Evolutionary conservation across 2,888 invertebrate species (phyloP), one percentile per base, ranked within the genome.

Genomic region (Mystacides longicornis): DNA sequence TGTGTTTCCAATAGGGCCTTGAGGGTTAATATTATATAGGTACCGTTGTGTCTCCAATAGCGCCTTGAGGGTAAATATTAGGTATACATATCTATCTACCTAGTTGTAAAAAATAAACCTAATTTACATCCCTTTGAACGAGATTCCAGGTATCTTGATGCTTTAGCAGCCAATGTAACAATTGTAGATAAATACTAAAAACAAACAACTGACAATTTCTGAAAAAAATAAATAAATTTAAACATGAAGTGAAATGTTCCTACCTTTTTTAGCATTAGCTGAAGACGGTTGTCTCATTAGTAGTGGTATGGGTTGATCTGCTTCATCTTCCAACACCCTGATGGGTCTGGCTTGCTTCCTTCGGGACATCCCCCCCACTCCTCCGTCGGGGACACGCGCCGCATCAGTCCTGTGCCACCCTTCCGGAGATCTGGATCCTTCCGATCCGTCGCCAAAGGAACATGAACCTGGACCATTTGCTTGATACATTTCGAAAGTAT

Each of bases 281-380:
- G n/a, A n/a, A n/a, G n/a, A n/a, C n/a, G n/a, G n/a, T n/a, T n/a
- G n/a, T n/a, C n/a, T n/a, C n/a, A n/a, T n/a, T 37, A n/a, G 37
- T 14, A 18, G 43, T n/a, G 47, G 45, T 23, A 52, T 21, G 49
- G 53, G 56, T 61, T 61, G 65, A 51, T 59, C 64, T 55, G 55
- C 62, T 55, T 68, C 69, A 62, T 71, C 73, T 62, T 77, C 78
- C 62, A 74, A 72, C 67, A 75, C 71, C 60, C 75, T 70, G 63
- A 74, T 75, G 62, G 78, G 78, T 62, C 77, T 70, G 51, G 77
- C 77, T 65, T 78, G 78, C 69, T 78, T 78, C 66, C 78, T 69
- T 59, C 78, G 72, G 63, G 78, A 78, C 77, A 78, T 77, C 14
- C 56, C 53, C 42, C 49, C 52, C 21, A 20, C 56, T 21, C 56